Evolutionary conservation across 1,140 invertebrate genomes (phyloP).

Genomic region (Trichoplusia ni): DNA sequence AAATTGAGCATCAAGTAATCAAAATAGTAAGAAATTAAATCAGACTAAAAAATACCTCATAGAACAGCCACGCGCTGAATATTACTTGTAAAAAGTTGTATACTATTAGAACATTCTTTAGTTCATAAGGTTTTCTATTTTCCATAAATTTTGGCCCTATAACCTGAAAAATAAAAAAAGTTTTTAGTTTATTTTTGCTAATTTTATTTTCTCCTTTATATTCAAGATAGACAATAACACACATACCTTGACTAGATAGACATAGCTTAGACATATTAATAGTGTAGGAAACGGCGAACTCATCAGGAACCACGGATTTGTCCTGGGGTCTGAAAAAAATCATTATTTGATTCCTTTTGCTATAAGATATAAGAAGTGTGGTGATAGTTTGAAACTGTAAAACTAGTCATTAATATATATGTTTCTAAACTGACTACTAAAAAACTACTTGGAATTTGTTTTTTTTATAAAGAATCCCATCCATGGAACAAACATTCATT

Average conservation of each 20-base stretch:
- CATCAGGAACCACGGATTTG: slow-evolving; percentile 93
- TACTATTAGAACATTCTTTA: slow-evolving; percentile 89
- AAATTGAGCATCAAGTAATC: background rate
- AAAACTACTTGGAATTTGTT: too few relatives aligned
- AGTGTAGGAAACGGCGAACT: slow-evolving; percentile 91
- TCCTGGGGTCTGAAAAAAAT: slow-evolving; percentile 87
- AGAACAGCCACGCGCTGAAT: slow-evolving; percentile 92
- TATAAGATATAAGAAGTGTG: too few relatives aligned
- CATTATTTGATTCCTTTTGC: too few relatives aligned
- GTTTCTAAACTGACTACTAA: too few relatives aligned
- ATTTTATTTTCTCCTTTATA: background rate
- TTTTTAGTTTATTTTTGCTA: slow-evolving; percentile 19
- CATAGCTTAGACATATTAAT: slow-evolving; percentile 88
- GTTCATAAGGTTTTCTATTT: slow-evolving; percentile 92
- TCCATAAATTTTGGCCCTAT: slow-evolving; percentile 94
- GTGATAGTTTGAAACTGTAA: too few relatives aligned
- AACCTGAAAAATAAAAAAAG: slow-evolving; percentile 77
- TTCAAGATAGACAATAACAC: background rate
- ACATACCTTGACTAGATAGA: slow-evolving; percentile 88
- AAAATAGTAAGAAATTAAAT: background rate
- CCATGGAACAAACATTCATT: too few relatives aligned
- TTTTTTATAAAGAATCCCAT: too few relatives aligned
- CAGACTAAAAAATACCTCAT: slow-evolving; percentile 85
- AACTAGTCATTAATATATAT: too few relatives aligned
- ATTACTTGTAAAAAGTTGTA: slow-evolving; percentile 95